These are phyloP conservation scores for Piliocolobus tephrosceles DNA, from an alignment of 2,113 vertebrate species.

Conservation along the genomic window DNA sequence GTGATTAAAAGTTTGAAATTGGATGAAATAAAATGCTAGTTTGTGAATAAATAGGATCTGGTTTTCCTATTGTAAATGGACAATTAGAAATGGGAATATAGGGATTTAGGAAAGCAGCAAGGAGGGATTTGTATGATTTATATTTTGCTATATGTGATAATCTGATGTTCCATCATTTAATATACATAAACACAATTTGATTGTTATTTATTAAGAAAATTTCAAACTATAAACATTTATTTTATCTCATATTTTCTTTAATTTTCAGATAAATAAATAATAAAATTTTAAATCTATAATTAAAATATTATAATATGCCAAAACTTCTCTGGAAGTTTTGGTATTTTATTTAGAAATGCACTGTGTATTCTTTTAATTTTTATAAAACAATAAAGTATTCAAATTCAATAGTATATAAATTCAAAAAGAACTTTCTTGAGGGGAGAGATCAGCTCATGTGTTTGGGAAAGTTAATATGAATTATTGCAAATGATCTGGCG, in stretches of 20 bases:
- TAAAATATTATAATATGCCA: neutral
- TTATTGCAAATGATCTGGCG: neutral
- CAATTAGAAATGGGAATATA: neutral
- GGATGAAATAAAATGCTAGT: neutral
- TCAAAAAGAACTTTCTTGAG: neutral
- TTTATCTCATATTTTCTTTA: neutral
- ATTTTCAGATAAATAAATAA: neutral
- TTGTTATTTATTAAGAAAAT: neutral
- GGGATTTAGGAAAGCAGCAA: neutral
- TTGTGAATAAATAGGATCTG: neutral
- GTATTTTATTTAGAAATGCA: neutral
- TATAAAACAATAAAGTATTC: neutral
- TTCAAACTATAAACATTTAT: neutral
- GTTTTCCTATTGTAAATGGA: neutral
- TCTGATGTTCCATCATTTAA: neutral
- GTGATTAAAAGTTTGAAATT: neutral
- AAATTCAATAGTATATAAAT: neutral
- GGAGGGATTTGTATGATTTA: neutral
- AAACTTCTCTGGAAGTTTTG: neutral
- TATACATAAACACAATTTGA: conserved; percentile 26
- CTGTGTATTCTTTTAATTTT: neutral
- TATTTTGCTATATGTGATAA: neutral
- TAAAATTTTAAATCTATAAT: neutral
- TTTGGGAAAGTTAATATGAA: neutral
- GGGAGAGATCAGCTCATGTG: neutral